Conservation (phyloP, 1,140 invertebrate genomes). For the Drosophila punjabiensis region DNA sequence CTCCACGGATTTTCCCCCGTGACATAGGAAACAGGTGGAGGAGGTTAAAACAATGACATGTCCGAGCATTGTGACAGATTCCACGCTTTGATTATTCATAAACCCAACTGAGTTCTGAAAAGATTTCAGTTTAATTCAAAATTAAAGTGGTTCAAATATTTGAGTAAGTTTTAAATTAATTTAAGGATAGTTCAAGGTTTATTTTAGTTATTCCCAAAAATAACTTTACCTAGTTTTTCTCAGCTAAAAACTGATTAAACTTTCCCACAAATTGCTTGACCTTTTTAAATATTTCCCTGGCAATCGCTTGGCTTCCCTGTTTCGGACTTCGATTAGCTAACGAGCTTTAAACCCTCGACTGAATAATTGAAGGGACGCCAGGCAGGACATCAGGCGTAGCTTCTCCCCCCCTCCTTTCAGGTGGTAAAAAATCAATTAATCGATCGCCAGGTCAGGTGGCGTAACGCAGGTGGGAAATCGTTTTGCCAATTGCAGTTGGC, state of each 20-base stretch:
- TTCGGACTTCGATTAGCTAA: constrained; percentile 24
- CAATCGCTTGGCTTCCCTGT: background rate
- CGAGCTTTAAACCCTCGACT: constrained; percentile 35
- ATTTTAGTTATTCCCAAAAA: background rate
- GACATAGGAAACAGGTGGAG: background rate
- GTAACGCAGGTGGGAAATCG: constrained; percentile 35
- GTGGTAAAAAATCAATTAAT: constrained; percentile 69
- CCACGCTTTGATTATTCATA: background rate
- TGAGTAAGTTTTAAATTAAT: background rate
- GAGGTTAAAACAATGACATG: constrained; percentile 1
- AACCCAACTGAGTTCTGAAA: too few species aligned
- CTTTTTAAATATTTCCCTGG: background rate
- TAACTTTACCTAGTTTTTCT: background rate
- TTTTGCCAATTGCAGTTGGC: constrained; percentile 60
- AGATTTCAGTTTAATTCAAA: background rate
- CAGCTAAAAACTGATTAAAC: background rate
- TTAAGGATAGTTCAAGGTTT: background rate
- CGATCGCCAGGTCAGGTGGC: constrained; percentile 43
- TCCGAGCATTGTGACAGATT: constrained; percentile 5
- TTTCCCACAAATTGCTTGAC: background rate
- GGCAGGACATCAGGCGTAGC: constrained; percentile 19
- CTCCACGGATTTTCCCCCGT: constrained; percentile 4
- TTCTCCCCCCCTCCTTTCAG: too few species aligned
- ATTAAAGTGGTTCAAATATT: background rate
- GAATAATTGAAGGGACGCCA: constrained; percentile 40